Evolutionary conservation across 2,888 invertebrate species (phyloP).

Genomic region (Antheraea yamamai): DNA sequence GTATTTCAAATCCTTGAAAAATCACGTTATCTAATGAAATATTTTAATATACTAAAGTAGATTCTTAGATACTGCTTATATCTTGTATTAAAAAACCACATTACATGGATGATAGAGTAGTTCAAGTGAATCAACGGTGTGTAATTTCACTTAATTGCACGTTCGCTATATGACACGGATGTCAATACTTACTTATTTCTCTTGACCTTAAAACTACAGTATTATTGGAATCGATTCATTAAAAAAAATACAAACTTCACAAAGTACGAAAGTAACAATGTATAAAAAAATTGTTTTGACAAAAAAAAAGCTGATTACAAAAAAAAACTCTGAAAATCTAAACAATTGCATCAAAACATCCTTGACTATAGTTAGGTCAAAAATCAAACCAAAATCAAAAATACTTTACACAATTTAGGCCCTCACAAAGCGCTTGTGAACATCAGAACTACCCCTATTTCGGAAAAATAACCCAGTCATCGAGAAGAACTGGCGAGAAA

Average conservation of each 20-base stretch:
- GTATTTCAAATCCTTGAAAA: not conserved
- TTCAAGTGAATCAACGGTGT: not conserved
- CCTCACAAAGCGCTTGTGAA: too few species aligned
- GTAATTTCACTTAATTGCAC: constrained; percentile 1
- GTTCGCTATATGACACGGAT: not conserved
- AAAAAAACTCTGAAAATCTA: too few species aligned
- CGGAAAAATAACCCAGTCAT: too few species aligned
- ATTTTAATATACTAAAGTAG: not conserved
- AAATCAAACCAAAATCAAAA: too few species aligned
- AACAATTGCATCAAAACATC: too few species aligned
- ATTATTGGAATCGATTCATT: not conserved
- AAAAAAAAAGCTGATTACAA: too few species aligned
- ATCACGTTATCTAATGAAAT: not conserved
- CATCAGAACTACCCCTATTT: too few species aligned
- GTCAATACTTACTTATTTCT: constrained; percentile 2
- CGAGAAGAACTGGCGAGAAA: too few species aligned
- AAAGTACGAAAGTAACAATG: not conserved
- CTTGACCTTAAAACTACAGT: not conserved
- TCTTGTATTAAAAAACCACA: not conserved
- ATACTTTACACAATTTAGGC: too few species aligned
- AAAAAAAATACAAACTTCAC: not conserved
- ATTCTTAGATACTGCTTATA: constrained; percentile 11
- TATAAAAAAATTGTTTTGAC: too few species aligned
- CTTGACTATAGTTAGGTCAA: too few species aligned
- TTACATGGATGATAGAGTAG: not conserved